Evolutionary conservation across 2,113 vertebrate genomes (phyloP).

Genomic region (Naja naja): DNA sequence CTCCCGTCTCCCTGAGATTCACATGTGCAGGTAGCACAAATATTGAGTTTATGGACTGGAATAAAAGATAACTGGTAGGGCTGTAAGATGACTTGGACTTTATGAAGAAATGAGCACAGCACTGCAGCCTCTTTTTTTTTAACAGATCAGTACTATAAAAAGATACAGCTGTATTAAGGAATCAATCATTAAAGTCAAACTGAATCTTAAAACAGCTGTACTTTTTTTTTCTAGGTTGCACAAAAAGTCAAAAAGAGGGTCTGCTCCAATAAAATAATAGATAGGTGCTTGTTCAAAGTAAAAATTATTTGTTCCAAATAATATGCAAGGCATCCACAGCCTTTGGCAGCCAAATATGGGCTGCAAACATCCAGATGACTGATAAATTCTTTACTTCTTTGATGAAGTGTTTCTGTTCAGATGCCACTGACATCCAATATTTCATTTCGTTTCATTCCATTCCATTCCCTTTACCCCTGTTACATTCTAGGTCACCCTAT

Average conservation of each 20-base stretch:
- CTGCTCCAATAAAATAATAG: not conserved
- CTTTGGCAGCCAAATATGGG: not conserved
- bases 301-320: not conserved
- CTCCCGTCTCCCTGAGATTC: not conserved
- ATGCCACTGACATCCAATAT: not conserved
- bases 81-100: not conserved
- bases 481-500: not conserved
- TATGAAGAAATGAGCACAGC: not conserved
- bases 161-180: not conserved
- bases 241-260: not conserved
- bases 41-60: not conserved
- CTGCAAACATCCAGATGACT: not conserved
- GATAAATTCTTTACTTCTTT: not conserved
- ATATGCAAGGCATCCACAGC: not conserved
- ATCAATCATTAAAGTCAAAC: not conserved
- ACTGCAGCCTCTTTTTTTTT: not conserved
- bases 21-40: not conserved
- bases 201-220: not conserved
- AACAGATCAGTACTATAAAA: not conserved
- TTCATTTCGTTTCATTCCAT: not conserved
- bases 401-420: not conserved
- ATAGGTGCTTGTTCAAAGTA: not conserved
- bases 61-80: not conserved
- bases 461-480: not conserved
- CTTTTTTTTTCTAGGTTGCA: not conserved